Percentiles rank a stretch among this genome's conserved stretches.
These are phyloP conservation scores for Euwallacea similis DNA, from an alignment of 1,140 invertebrate genomes.

Conservation along the genomic window DNA sequence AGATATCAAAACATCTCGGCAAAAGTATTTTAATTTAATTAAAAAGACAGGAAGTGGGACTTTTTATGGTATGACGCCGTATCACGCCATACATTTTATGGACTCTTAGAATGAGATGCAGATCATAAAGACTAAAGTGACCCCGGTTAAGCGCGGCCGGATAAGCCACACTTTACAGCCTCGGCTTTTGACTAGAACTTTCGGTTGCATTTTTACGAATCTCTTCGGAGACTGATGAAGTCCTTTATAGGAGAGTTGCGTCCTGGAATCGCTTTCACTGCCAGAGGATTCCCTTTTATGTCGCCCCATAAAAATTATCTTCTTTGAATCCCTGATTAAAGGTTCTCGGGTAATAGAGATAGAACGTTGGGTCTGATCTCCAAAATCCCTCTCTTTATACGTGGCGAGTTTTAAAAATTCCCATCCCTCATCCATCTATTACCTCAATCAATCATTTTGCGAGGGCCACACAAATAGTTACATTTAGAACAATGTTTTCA, in stretches of 20 bases:
- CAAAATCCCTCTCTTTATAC: not conserved
- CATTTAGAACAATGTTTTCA: not conserved
- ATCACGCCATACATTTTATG: slow-evolving; percentile 33
- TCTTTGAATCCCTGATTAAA: slow-evolving; percentile 11
- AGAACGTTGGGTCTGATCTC: not conserved
- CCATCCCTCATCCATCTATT: no score
- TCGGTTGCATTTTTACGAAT: slow-evolving; percentile 31
- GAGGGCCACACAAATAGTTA: no score
- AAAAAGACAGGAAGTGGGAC: slow-evolving; percentile 25
- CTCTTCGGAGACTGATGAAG: slow-evolving; percentile 28
- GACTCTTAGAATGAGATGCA: slow-evolving; percentile 25
- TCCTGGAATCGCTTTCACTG: slow-evolving; percentile 22
- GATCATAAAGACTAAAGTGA: slow-evolving; percentile 30
- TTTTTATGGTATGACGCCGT: slow-evolving; percentile 28
- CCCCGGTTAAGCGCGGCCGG: not conserved
- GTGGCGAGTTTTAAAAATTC: not conserved
- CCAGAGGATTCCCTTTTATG: slow-evolving; percentile 26
- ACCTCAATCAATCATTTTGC: no score
- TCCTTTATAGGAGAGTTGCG: slow-evolving; percentile 30
- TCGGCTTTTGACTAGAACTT: slow-evolving; percentile 21
- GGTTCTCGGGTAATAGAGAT: not conserved
- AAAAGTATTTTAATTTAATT: slow-evolving; percentile 32
- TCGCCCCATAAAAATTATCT: slow-evolving; percentile 25
- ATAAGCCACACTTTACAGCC: slow-evolving; percentile 28
- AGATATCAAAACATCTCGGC: slow-evolving; percentile 25